A percentile compares a stretch with the other conserved stretches of the same genome.
These are phyloP conservation scores for Oegoconia quadripuncta DNA, from an alignment of 2,888 invertebrate species.

Conservation along the genomic window DNA sequence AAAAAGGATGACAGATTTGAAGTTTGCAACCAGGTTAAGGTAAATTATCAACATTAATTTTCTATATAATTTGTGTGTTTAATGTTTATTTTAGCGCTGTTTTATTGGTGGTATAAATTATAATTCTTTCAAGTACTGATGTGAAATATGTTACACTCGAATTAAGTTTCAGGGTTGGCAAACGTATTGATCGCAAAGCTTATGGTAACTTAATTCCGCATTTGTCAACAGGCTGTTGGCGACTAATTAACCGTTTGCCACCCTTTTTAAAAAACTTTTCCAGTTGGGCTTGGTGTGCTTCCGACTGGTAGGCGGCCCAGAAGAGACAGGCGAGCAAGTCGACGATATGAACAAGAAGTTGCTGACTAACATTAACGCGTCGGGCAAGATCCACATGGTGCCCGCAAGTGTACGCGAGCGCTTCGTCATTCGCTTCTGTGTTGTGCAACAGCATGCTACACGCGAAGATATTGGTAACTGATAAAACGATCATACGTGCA, in stretches of 20 bases:
- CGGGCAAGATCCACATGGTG: slow-evolving; percentile 98
- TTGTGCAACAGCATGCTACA: slow-evolving; percentile 93
- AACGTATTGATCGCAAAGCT: too few relatives aligned
- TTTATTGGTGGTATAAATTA: too few relatives aligned
- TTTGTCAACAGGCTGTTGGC: too few relatives aligned
- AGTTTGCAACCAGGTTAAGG: slow-evolving; percentile 95
- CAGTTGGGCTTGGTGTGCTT: slow-evolving; percentile 96
- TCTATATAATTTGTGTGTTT: background rate
- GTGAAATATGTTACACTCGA: too few relatives aligned
- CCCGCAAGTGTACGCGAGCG: slow-evolving; percentile 94
- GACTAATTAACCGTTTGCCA: too few relatives aligned
- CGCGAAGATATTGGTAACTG: slow-evolving; percentile 87
- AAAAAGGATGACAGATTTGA: slow-evolving; percentile 91
- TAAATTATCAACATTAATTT: slow-evolving; percentile 50
- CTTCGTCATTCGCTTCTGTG: slow-evolving; percentile 96
- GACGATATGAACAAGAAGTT: slow-evolving; percentile 93
- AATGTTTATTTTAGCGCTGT: too few relatives aligned
- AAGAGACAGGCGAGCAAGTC: slow-evolving; percentile 55
- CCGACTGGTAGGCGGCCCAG: slow-evolving; percentile 84
- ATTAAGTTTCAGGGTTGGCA: too few relatives aligned
- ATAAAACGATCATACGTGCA: background rate
- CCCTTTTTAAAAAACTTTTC: too few relatives aligned
- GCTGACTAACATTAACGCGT: slow-evolving; percentile 94
- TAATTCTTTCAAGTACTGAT: too few relatives aligned
- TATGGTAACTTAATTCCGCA: too few relatives aligned